A percentile compares a stretch with the other conserved stretches of the same genome.
Conservation (phyloP, 2,888 invertebrate species). For the Chrysopilus asiliformis region DNA sequence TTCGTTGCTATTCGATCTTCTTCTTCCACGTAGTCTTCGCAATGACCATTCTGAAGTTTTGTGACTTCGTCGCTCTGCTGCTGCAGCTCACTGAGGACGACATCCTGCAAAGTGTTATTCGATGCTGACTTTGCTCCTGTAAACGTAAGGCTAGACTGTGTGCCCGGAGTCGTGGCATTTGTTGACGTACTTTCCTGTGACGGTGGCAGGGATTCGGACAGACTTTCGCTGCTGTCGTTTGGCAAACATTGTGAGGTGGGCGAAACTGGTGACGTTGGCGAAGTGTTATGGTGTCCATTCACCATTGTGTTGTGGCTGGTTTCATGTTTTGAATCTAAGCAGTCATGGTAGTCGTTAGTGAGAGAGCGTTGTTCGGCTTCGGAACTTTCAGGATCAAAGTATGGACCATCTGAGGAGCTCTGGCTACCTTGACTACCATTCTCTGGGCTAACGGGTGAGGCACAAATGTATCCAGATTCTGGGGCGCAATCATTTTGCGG, state of each 20-base stretch:
- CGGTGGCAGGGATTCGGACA: slow-evolving; percentile 18
- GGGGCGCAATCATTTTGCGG: slow-evolving; percentile 36
- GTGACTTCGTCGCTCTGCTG: slow-evolving; percentile 13
- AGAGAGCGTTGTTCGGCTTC: slow-evolving; percentile 18
- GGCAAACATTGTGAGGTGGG: background rate
- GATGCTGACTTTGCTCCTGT: slow-evolving; percentile 9
- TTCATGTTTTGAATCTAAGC: slow-evolving; percentile 14
- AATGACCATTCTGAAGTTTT: slow-evolving; percentile 15
- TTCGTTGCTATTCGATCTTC: background rate
- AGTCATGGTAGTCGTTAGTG: slow-evolving; percentile 16
- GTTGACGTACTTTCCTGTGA: slow-evolving; percentile 17
- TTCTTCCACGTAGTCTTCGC: slow-evolving; percentile 1
- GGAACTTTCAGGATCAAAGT: slow-evolving; percentile 36
- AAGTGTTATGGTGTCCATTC: slow-evolving; percentile 5
- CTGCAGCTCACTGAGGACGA: slow-evolving; percentile 25
- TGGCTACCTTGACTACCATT: slow-evolving; percentile 33
- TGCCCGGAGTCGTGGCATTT: slow-evolving; percentile 12
- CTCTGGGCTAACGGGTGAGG: slow-evolving; percentile 22
- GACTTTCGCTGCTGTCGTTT: slow-evolving; percentile 14
- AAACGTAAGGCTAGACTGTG: slow-evolving; percentile 10
- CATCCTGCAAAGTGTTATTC: slow-evolving; percentile 22
- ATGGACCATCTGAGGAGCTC: slow-evolving; percentile 38
- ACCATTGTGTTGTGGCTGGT: slow-evolving; percentile 3
- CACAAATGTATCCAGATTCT: slow-evolving; percentile 42
- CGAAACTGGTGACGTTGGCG: no score